phyloP scores from a whole-genome alignment of 1,140 invertebrate genomes.

The Musca vetustissima region DNA sequence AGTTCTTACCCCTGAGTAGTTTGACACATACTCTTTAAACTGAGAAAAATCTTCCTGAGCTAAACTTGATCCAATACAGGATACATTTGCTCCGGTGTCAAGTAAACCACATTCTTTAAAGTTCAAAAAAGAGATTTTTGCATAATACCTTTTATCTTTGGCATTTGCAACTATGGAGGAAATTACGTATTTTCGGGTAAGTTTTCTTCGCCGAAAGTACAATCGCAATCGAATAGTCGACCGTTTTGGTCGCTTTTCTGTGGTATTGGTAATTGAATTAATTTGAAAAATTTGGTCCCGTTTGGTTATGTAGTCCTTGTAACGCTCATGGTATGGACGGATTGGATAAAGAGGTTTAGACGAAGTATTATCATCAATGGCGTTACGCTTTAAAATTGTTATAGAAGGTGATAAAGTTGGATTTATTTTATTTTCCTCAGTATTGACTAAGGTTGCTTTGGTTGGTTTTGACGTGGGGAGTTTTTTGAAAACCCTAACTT shows the following conservation, averaged over 20 bases:
- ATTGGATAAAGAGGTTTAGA: background rate
- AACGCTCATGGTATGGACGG: background rate
- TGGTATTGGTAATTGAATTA: background rate
- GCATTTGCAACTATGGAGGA: conserved; percentile 4
- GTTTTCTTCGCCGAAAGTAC: conserved; percentile 21
- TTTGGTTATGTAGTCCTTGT: background rate
- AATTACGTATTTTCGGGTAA: background rate
- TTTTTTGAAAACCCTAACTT: no score
- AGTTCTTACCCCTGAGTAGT: conserved; percentile 1
- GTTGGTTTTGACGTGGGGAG: no score
- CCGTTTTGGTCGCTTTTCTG: background rate
- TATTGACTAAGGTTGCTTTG: no score
- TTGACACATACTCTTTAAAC: background rate
- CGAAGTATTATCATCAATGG: background rate
- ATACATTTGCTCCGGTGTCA: no score
- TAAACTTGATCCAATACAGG: no score
- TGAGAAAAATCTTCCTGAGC: conserved; percentile 13
- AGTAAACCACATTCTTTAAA: no score
- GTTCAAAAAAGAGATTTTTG: background rate
- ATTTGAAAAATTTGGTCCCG: background rate
- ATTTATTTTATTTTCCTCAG: no score
- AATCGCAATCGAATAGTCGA: no score
- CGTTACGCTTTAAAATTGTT: no score
- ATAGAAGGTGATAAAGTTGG: no score
- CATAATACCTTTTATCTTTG: conserved; percentile 17